phyloP scores from a whole-genome alignment of 2,888 invertebrate genomes.

The Xestia sexstrigata region DNA sequence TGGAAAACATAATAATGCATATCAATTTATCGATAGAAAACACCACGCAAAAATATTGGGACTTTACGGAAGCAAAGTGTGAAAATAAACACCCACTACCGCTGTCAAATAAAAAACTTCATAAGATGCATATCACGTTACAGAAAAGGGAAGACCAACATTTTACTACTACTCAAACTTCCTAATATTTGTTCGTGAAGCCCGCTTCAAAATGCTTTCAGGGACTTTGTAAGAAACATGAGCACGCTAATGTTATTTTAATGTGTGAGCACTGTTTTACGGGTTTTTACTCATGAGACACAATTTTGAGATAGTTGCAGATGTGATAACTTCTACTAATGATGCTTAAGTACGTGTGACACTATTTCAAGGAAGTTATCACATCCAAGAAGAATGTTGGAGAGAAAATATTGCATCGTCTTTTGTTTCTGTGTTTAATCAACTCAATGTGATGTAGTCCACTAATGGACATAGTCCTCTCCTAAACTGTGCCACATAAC shows the following conservation, averaged over 20 bases:
- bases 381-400: neutral
- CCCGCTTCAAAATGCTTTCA: conserved; percentile 59
- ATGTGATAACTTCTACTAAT: conserved; percentile 4
- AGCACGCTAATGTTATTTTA: conserved; percentile 70
- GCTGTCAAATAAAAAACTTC: conserved; percentile 30
- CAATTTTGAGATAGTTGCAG: conserved; percentile 30
- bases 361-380: too few relatives aligned
- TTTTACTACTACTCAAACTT: conserved; percentile 44
- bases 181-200: conserved; percentile 59
- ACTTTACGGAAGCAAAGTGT: conserved; percentile 1
- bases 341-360: neutral
- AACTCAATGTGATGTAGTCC: neutral
- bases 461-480: neutral
- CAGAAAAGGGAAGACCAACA: conserved; percentile 39
- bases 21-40: neutral
- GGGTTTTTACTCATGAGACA: conserved; percentile 27
- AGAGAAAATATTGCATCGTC: neutral
- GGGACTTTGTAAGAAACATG: conserved; percentile 60
- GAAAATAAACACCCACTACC: conserved; percentile 35
- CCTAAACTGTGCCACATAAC: neutral
- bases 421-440: neutral
- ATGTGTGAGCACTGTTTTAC: conserved; percentile 61
- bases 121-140: conserved; percentile 32
- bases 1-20: neutral
- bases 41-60: neutral